A percentile compares a stretch with the other conserved stretches of the same genome.
These are phyloP conservation scores for Chanos chanos DNA, from an alignment of 2,797 vertebrate genomes.

Conservation along the genomic window DNA sequence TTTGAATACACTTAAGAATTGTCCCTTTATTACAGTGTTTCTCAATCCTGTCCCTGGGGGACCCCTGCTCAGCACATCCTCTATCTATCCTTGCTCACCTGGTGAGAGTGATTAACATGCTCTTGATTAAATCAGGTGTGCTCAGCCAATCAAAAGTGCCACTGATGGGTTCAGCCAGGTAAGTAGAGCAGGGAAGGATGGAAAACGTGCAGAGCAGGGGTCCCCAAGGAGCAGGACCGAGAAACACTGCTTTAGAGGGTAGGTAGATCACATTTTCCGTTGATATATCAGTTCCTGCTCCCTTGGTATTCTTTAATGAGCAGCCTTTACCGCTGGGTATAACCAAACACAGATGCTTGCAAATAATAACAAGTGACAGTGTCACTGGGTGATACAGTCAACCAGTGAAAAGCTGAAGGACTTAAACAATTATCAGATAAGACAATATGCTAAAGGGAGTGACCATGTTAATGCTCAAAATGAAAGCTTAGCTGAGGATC, in stretches of 20 bases:
- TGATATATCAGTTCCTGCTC: conserved; percentile 12
- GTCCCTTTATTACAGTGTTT: too few species aligned
- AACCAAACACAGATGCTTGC: conserved; percentile 9
- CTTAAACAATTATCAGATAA: conserved; percentile 7
- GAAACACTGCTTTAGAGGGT: not conserved
- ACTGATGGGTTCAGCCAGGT: too few species aligned
- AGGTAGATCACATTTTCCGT: conserved; percentile 21
- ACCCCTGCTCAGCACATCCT: not conserved
- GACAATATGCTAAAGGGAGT: not conserved
- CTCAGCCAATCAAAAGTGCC: too few species aligned
- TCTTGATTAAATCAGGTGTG: too few species aligned
- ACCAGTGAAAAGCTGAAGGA: not conserved
- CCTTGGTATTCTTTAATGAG: conserved; percentile 17
- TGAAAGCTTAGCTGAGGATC: too few species aligned
- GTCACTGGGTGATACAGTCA: not conserved
- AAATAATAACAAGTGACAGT: conserved; percentile 4
- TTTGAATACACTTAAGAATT: too few species aligned
- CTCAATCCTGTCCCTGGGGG: too few species aligned
- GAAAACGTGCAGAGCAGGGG: not conserved
- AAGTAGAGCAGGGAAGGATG: not conserved
- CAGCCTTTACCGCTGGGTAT: conserved; percentile 2
- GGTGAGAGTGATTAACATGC: not conserved
- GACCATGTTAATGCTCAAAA: not conserved
- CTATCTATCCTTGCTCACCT: not conserved
- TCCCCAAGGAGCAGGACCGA: not conserved